These are phyloP conservation scores for Myrmecobius fasciatus DNA, from an alignment of 2,113 vertebrate genomes.

Conservation along the genomic window DNA sequence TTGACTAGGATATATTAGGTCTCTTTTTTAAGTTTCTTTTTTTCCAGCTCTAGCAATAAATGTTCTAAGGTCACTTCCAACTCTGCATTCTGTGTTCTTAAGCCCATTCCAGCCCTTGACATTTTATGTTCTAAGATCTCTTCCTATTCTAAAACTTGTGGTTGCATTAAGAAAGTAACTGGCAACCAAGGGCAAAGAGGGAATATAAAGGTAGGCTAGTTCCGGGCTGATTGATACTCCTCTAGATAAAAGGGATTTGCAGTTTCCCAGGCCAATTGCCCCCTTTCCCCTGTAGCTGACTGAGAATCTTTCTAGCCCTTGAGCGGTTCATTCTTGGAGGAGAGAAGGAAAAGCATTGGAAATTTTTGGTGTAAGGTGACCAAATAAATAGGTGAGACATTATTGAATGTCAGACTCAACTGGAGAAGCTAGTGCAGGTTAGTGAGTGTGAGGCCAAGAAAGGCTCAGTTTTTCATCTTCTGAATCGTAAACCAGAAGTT, in stretches of 20 bases:
- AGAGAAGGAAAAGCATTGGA: background rate
- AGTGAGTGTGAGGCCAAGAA: background rate
- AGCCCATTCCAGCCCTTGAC: background rate
- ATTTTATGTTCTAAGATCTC: background rate
- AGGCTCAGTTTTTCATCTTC: background rate
- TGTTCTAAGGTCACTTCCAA: background rate
- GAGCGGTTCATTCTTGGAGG: background rate
- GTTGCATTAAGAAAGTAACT: background rate
- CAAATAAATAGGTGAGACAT: background rate
- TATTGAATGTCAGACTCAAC: background rate
- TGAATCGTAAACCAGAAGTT: background rate
- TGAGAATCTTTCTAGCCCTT: background rate
- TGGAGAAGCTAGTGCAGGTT: background rate
- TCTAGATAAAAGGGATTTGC: background rate
- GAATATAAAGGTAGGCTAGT: background rate
- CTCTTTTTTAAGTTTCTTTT: background rate
- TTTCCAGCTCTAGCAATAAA: background rate
- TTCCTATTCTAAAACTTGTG: background rate
- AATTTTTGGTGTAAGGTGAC: background rate
- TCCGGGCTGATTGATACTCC: background rate
- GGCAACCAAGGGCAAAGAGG: background rate
- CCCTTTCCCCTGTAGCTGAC: background rate
- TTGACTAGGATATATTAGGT: background rate
- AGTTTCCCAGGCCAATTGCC: background rate
- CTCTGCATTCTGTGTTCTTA: background rate